phyloP scores from a whole-genome alignment of 2,888 invertebrate genomes.

The Campoplex nolae region DNA sequence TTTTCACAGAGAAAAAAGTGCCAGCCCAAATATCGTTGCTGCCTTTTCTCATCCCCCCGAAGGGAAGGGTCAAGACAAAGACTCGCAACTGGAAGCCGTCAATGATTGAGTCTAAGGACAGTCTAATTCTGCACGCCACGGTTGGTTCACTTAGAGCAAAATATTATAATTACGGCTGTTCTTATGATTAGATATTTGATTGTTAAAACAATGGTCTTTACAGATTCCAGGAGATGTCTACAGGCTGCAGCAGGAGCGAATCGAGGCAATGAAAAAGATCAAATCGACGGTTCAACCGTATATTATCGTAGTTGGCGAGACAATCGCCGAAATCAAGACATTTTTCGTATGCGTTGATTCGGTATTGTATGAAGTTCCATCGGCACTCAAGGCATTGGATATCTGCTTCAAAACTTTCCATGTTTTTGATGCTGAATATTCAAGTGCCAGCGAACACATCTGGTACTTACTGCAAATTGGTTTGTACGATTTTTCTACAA shows the following conservation, averaged over 20 bases:
- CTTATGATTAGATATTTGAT: too few relatives aligned
- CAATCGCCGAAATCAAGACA: background rate
- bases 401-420: conserved; percentile 52
- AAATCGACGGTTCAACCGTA: conserved; percentile 38
- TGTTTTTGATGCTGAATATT: conserved; percentile 33
- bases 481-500: conserved; percentile 49
- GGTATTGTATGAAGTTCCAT: conserved; percentile 38
- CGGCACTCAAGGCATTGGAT: conserved; percentile 40
- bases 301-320: conserved; percentile 35
- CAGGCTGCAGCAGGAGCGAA: background rate
- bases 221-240: conserved; percentile 25
- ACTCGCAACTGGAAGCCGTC: too few relatives aligned
- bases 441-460: conserved; percentile 55
- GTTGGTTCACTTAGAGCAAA: too few relatives aligned
- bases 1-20: too few relatives aligned
- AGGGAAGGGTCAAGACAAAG: too few relatives aligned
- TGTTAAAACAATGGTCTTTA: background rate
- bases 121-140: too few relatives aligned
- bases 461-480: conserved; percentile 60
- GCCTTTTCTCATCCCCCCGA: too few relatives aligned
- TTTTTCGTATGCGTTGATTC: conserved; percentile 43
- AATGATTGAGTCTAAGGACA: too few relatives aligned
- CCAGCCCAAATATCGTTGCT: too few relatives aligned
- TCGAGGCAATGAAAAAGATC: conserved; percentile 4
- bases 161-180: too few relatives aligned